phyloP scores from a whole-genome alignment of 53 echinoderm and acorn worm species.

The Henricia sp. region DNA sequence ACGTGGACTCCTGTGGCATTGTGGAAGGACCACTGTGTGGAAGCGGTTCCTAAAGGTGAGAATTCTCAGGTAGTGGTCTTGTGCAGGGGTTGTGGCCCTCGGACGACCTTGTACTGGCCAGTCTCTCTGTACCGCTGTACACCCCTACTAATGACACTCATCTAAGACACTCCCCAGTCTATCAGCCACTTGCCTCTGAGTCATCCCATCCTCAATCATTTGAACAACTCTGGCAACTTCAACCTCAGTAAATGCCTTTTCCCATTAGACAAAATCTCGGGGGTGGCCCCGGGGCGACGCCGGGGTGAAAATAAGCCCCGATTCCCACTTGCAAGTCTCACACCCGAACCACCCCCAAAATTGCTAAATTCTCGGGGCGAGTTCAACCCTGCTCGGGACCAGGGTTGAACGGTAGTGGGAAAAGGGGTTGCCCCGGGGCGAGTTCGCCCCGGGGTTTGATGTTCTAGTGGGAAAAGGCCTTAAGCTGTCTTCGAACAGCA shows the following conservation, averaged over 20 bases:
- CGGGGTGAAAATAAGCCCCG: too few relatives aligned
- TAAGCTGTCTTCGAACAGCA: neutral
- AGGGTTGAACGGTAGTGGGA: too few relatives aligned
- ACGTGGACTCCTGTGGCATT: conserved; percentile 8
- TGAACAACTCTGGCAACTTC: conserved; percentile 25
- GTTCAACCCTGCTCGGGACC: too few relatives aligned
- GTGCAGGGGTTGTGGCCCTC: conserved; percentile 1
- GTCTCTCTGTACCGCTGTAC: neutral
- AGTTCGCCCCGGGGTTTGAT: too few relatives aligned
- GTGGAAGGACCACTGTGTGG: neutral
- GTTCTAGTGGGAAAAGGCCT: too few relatives aligned
- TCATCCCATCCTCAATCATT: conserved; percentile 25
- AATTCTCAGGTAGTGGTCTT: conserved; percentile 12
- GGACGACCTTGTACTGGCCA: neutral
- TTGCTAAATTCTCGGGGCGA: too few relatives aligned
- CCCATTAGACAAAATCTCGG: too few relatives aligned
- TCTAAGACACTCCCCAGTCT: neutral
- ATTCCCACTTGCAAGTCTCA: too few relatives aligned
- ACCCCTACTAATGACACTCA: neutral
- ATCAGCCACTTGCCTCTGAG: conserved; percentile 12
- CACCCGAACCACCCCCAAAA: too few relatives aligned
- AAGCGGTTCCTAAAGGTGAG: conserved; percentile 2
- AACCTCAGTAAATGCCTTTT: conserved; percentile 24
- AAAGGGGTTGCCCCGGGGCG: too few relatives aligned
- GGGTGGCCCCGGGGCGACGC: too few relatives aligned